A percentile compares a stretch with the other conserved stretches of the same genome.
These are phyloP conservation scores for Diceros bicornis DNA, from an alignment of 2,797 vertebrate genomes.

Conservation along the genomic window DNA sequence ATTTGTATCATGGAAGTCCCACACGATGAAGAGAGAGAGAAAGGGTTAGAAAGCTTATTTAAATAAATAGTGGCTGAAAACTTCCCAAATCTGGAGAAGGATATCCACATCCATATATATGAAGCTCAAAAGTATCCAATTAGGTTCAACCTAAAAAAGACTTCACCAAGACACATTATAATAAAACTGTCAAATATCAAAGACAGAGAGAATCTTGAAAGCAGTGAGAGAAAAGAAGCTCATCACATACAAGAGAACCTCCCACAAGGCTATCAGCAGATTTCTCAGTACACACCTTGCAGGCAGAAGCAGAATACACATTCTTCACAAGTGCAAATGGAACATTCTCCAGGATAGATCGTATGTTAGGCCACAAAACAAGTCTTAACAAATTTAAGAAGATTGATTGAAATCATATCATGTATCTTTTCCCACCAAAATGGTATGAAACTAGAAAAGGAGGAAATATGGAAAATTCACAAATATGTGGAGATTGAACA, in stretches of 20 bases:
- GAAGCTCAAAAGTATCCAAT: not conserved
- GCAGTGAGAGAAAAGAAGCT: not conserved
- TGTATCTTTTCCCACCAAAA: not conserved
- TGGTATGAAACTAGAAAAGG: not conserved
- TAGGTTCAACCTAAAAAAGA: not conserved
- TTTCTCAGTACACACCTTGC: not conserved
- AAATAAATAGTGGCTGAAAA: not conserved
- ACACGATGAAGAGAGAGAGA: not conserved
- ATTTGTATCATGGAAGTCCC: not conserved
- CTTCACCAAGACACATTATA: not conserved
- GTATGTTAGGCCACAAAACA: not conserved
- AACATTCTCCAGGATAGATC: not conserved
- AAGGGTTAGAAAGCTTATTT: not conserved
- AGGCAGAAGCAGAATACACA: not conserved
- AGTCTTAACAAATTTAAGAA: not conserved
- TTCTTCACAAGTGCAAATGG: not conserved
- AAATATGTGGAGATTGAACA: not conserved
- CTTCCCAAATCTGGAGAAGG: not conserved
- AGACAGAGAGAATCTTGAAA: not conserved
- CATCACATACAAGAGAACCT: not conserved
- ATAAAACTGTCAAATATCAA: not conserved
- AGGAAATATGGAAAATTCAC: not conserved
- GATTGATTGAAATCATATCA: not conserved
- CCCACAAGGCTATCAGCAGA: not conserved
- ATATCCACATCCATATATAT: not conserved